Conservation (phyloP, 2,797 vertebrate genomes). For the Steatocranus sp. region DNA sequence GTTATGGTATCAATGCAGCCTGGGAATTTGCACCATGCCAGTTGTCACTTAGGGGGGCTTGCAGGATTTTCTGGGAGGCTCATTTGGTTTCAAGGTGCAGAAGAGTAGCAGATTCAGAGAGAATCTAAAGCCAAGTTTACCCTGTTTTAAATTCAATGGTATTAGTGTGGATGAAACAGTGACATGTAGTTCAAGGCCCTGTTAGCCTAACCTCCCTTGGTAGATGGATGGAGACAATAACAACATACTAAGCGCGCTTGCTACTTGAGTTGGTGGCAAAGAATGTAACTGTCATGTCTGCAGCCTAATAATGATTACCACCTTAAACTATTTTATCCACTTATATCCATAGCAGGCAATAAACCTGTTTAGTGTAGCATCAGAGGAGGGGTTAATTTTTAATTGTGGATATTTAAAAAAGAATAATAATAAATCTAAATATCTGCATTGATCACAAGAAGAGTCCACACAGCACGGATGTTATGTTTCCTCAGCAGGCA, state of each 20-base stretch:
- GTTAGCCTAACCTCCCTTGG: neutral
- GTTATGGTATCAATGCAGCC: neutral
- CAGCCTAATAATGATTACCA: neutral
- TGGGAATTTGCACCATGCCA: constrained; percentile 1
- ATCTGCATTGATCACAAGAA: neutral
- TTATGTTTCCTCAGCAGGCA: neutral
- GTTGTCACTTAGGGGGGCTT: neutral
- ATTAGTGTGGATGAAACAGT: neutral
- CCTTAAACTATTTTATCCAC: neutral
- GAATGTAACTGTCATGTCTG: neutral
- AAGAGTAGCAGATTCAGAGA: constrained; percentile 3
- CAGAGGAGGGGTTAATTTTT: neutral
- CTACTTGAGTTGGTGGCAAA: neutral
- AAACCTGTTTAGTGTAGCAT: neutral
- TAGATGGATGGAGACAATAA: neutral
- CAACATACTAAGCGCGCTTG: neutral
- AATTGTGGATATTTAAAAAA: neutral
- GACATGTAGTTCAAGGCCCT: neutral
- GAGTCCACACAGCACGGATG: neutral
- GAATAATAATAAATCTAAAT: neutral
- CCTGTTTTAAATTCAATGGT: neutral
- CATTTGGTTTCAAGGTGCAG: neutral
- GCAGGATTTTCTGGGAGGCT: constrained; percentile 1
- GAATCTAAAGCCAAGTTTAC: neutral
- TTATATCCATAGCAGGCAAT: neutral